Evolutionary conservation across 92 coral and sea anemone genomes (phyloP).

Genomic region (Porites rus): DNA sequence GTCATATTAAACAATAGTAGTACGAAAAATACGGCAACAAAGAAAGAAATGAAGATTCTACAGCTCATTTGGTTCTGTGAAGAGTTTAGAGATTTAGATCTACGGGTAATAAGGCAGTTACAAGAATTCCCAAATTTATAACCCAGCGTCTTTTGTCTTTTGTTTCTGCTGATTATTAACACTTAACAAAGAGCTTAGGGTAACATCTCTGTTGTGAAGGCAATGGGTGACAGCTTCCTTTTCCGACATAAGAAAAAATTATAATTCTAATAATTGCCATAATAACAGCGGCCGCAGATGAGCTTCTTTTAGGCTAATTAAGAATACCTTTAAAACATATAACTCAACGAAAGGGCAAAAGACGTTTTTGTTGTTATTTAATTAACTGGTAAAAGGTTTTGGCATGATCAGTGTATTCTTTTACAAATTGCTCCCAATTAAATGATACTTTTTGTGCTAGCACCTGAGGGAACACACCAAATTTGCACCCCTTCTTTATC

Average conservation of each 20-base stretch:
- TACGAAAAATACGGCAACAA: neutral
- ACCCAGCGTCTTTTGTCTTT: neutral
- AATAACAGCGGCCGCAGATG: neutral
- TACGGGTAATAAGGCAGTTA: neutral
- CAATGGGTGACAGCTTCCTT: neutral
- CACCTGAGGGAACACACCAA: too few species aligned
- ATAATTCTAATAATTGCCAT: neutral
- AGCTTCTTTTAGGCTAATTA: neutral
- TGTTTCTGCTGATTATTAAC: neutral
- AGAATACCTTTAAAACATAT: too few species aligned
- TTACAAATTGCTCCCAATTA: neutral
- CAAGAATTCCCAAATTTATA: neutral
- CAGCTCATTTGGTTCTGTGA: neutral
- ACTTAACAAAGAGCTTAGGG: neutral
- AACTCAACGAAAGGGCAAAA: neutral
- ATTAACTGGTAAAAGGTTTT: neutral
- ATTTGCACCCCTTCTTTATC: too few species aligned
- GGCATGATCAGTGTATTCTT: neutral
- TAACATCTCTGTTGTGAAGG: neutral
- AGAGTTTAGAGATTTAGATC: neutral
- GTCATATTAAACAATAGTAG: neutral
- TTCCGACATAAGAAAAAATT: neutral
- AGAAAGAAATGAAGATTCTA: neutral
- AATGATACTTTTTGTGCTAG: neutral
- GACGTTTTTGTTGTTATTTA: neutral